Conservation (phyloP, 1,140 invertebrate genomes). For the Drosophila ficusphila region DNA sequence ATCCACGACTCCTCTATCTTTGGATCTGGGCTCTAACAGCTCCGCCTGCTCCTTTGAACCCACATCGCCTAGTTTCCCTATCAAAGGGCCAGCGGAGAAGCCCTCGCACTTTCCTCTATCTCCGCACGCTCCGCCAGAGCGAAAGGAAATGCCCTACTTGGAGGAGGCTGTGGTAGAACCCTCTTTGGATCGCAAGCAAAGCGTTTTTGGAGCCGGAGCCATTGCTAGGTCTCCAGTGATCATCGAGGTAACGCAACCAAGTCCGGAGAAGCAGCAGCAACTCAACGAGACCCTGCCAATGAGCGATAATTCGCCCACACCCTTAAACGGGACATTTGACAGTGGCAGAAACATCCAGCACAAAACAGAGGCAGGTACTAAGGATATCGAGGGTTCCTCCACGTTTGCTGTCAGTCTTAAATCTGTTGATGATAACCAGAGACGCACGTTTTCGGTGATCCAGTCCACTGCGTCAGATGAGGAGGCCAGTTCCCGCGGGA, state of each 20-base stretch:
- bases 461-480: neutral
- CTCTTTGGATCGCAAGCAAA: conserved; percentile 11
- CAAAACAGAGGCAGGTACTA: neutral
- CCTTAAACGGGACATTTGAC: conserved; percentile 47
- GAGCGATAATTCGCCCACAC: neutral
- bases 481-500: neutral
- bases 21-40: conserved; percentile 16
- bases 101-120: conserved; percentile 64
- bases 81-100: conserved; percentile 37
- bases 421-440: neutral
- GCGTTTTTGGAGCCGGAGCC: conserved; percentile 28
- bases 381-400: neutral
- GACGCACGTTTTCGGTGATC: conserved; percentile 41
- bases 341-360: neutral
- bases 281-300: conserved; percentile 30
- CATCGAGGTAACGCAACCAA: conserved; percentile 46
- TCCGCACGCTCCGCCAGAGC: conserved; percentile 46
- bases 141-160: conserved; percentile 51
- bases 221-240: conserved; percentile 40
- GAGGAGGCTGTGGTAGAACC: conserved; percentile 48
- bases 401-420: conserved; percentile 32
- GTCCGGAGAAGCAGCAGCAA: conserved; percentile 27
- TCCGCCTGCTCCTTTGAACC: conserved; percentile 13
- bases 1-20: conserved; percentile 3
- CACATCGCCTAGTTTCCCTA: conserved; percentile 64